Percentiles rank a stretch among this genome's conserved stretches.
Conservation (phyloP, 2,797 vertebrate genomes). For the Yasuhikotakia modesta region DNA sequence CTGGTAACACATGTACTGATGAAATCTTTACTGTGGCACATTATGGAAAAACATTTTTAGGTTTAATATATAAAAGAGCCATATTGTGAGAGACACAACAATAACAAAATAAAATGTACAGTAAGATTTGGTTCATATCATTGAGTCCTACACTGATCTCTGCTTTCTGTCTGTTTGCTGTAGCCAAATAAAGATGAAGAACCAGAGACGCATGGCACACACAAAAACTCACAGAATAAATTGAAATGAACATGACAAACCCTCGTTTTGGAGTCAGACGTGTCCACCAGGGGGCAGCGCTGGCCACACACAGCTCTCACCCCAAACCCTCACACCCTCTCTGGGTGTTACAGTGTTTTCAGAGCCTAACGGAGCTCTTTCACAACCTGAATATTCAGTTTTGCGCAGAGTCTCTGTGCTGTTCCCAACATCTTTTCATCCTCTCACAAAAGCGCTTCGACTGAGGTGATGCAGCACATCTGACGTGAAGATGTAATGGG, state of each 20-base stretch:
- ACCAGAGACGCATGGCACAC: slow-evolving; percentile 26
- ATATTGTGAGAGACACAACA: no score
- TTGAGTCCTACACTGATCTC: background rate
- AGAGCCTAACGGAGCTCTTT: background rate
- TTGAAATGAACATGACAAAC: slow-evolving; percentile 37
- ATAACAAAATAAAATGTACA: no score
- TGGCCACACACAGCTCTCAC: background rate
- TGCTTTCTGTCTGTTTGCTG: slow-evolving; percentile 28
- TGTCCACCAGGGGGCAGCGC: slow-evolving; percentile 24
- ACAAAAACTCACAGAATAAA: slow-evolving; percentile 32
- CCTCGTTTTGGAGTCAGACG: background rate
- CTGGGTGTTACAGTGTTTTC: slow-evolving; percentile 10
- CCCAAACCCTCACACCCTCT: slow-evolving; percentile 11
- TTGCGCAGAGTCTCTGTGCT: background rate
- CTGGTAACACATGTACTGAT: no score
- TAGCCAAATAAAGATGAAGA: slow-evolving; percentile 29
- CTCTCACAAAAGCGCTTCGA: background rate
- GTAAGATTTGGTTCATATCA: no score
- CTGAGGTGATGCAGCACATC: slow-evolving; percentile 8
- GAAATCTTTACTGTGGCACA: no score
- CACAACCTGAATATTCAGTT: slow-evolving; percentile 16
- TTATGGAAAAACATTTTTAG: no score
- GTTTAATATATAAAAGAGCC: no score
- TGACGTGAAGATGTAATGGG: background rate
- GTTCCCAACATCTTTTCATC: background rate